Evolutionary conservation across 2,888 invertebrate species (phyloP).

Genomic region (Merodon equestris): DNA sequence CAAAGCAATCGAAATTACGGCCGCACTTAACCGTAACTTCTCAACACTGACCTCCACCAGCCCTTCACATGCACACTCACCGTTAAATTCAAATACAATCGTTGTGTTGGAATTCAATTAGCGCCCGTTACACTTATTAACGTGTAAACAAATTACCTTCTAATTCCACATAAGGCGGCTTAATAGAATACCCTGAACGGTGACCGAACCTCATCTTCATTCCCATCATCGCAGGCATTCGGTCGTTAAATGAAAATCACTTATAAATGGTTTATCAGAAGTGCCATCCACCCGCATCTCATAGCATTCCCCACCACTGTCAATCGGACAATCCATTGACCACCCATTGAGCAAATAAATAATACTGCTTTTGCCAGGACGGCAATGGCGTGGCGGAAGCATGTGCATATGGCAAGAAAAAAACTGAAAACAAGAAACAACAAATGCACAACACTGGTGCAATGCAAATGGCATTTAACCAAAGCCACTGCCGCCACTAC

Average conservation of each 20-base stretch:
- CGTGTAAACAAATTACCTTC: slow-evolving; percentile 50
- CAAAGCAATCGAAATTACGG: too few species aligned
- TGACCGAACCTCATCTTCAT: neutral
- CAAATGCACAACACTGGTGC: slow-evolving; percentile 44
- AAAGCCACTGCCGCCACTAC: slow-evolving; percentile 57
- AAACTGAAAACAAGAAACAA: slow-evolving; percentile 9
- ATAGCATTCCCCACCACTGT: too few species aligned
- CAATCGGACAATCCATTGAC: neutral
- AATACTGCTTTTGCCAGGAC: slow-evolving; percentile 50
- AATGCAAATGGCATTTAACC: slow-evolving; percentile 69
- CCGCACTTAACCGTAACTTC: too few species aligned
- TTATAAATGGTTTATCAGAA: slow-evolving; percentile 41
- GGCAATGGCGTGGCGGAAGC: slow-evolving; percentile 32
- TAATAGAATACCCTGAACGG: slow-evolving; percentile 35
- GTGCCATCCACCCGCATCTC: neutral
- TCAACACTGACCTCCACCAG: too few species aligned
- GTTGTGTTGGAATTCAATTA: slow-evolving; percentile 40
- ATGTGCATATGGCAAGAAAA: neutral
- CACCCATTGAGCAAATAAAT: slow-evolving; percentile 53
- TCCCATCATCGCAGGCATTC: neutral
- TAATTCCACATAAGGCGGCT: slow-evolving; percentile 45
- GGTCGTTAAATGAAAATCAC: slow-evolving; percentile 18
- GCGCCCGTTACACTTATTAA: slow-evolving; percentile 40
- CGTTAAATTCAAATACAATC: too few species aligned
- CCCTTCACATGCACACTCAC: too few species aligned